Percentiles rank a stretch among this genome's conserved stretches.
Evolutionary conservation across 2,888 invertebrate species (phyloP).

Genomic region (Thumatha senex): DNA sequence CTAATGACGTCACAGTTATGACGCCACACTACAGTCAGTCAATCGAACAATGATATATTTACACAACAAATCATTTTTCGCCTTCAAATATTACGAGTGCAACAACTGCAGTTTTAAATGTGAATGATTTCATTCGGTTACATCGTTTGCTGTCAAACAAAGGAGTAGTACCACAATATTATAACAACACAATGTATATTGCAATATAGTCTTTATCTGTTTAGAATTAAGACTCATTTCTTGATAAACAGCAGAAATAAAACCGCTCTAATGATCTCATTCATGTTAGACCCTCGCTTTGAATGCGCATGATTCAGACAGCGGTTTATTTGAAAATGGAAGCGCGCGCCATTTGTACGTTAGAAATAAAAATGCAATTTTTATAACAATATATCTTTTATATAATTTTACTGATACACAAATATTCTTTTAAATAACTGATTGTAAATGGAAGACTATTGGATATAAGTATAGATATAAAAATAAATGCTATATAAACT

Average conservation of each 20-base stretch:
- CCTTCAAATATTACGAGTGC: constrained; percentile 25
- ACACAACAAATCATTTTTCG: constrained; percentile 57
- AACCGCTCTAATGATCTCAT: constrained; percentile 20
- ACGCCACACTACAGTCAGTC: constrained; percentile 1
- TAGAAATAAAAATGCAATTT: not conserved
- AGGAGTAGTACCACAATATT: constrained; percentile 24
- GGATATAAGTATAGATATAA: constrained; percentile 5
- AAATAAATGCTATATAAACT: constrained; percentile 11
- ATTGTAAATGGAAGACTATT: constrained; percentile 13
- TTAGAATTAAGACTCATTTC: not conserved
- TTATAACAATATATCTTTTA: constrained; percentile 3
- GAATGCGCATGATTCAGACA: constrained; percentile 16
- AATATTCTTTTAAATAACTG: not conserved
- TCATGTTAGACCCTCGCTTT: constrained; percentile 13
- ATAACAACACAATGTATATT: not conserved
- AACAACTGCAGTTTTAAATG: constrained; percentile 9
- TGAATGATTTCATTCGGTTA: constrained; percentile 24
- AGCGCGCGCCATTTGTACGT: not conserved
- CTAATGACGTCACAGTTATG: constrained; percentile 4
- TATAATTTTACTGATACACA: not conserved
- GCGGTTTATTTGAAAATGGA: constrained; percentile 23
- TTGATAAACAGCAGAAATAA: not conserved
- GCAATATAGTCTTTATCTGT: constrained; percentile 21
- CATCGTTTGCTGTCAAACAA: constrained; percentile 31
- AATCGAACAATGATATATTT: constrained; percentile 61